Conservation (phyloP, 2,113 vertebrate species). For the Hassar affinis region DNA sequence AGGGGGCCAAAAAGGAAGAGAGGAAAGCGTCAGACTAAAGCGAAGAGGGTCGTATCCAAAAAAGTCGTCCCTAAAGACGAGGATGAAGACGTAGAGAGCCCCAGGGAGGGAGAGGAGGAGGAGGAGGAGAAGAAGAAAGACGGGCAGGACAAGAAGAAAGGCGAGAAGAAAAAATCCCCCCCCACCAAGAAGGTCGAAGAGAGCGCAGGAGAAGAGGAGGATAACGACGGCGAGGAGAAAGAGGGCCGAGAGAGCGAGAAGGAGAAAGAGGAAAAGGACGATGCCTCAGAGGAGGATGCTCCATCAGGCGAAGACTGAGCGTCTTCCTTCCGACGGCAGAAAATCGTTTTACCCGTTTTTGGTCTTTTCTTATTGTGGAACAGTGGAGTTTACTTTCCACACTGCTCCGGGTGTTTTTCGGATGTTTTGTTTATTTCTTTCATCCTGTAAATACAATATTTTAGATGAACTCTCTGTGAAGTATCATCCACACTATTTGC, state of each 20-base stretch:
- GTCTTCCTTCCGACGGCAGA: slow-evolving; percentile 36
- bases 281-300: slow-evolving; percentile 94
- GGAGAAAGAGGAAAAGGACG: slow-evolving; percentile 79
- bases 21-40: slow-evolving; percentile 89
- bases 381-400: slow-evolving; percentile 50
- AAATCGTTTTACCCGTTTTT: slow-evolving; percentile 53
- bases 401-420: slow-evolving; percentile 72
- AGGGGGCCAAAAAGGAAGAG: slow-evolving; percentile 95
- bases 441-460: slow-evolving; percentile 58
- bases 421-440: slow-evolving; percentile 59
- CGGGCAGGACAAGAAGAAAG: slow-evolving; percentile 66
- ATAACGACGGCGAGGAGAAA: slow-evolving; percentile 44
- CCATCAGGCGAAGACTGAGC: slow-evolving; percentile 93
- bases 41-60: slow-evolving; percentile 81
- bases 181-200: slow-evolving; percentile 83
- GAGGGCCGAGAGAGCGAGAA: slow-evolving; percentile 80
- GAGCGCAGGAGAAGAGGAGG: slow-evolving; percentile 48
- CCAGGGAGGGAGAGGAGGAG: slow-evolving; percentile 67
- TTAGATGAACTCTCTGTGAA: slow-evolving; percentile 43
- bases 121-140: slow-evolving; percentile 27
- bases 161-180: slow-evolving; percentile 81
- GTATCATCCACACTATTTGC: slow-evolving; percentile 42
- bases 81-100: slow-evolving; percentile 81
- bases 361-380: slow-evolving; percentile 45
- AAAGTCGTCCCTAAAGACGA: slow-evolving; percentile 94